These are phyloP conservation scores for Coregonus sp. DNA, from an alignment of 2,797 vertebrate species.

Conservation along the genomic window DNA sequence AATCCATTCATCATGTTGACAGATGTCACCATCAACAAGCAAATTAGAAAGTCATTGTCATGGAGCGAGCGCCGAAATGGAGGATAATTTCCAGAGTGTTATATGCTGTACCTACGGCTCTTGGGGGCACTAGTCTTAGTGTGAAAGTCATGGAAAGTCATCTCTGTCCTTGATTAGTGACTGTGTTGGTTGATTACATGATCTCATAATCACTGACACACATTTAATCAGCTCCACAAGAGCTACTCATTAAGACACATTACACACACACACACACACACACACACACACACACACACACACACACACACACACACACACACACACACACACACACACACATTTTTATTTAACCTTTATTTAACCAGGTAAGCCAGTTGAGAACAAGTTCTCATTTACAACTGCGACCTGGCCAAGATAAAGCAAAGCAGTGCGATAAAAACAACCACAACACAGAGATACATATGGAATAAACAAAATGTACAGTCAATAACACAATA, in stretches of 20 bases:
- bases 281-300: neutral
- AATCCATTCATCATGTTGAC: neutral
- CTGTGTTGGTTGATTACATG: neutral
- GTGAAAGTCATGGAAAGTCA: neutral
- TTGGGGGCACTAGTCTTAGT: neutral
- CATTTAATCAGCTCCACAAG: neutral
- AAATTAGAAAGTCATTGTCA: neutral
- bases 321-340: slow-evolving; percentile 1
- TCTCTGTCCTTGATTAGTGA: neutral
- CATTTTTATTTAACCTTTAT: no score
- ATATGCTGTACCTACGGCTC: no score
- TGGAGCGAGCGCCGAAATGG: neutral
- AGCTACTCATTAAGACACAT: neutral
- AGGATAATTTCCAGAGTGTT: neutral
- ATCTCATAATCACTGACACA: neutral
- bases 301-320: slow-evolving; percentile 3
- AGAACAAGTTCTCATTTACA: no score
- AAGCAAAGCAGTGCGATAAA: no score
- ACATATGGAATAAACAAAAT: no score
- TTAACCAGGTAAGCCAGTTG: no score
- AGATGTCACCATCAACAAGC: neutral
- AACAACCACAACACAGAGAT: no score
- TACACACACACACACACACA: slow-evolving; percentile 3
- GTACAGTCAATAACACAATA: no score
- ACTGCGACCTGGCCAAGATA: no score